These are phyloP conservation scores for Triplophysa tibetana DNA, from an alignment of 2,113 vertebrate species.

Conservation along the genomic window DNA sequence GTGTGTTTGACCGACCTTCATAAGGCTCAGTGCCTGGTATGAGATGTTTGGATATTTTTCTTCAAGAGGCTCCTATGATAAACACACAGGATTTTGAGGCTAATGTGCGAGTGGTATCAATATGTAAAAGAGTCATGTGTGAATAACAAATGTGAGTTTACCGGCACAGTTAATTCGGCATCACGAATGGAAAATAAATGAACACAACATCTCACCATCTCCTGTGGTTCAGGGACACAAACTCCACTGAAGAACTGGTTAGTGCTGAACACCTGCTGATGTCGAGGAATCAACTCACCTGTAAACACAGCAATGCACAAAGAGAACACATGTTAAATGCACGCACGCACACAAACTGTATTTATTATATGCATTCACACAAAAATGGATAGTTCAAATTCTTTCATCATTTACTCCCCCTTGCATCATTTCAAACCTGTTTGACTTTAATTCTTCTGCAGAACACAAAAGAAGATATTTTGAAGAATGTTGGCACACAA, in stretches of 20 bases:
- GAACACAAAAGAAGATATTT: no score
- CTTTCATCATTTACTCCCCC: no score
- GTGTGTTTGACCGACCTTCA: constrained; percentile 82
- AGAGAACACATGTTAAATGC: not conserved
- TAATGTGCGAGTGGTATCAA: not conserved
- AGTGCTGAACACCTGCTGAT: constrained; percentile 93
- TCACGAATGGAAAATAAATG: not conserved
- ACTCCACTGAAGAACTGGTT: constrained; percentile 96
- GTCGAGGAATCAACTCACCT: constrained; percentile 94
- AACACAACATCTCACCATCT: constrained; percentile 76
- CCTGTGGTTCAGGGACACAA: constrained; percentile 88
- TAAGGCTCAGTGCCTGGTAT: constrained; percentile 80
- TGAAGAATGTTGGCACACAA: no score
- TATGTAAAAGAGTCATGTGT: no score
- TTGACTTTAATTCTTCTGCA: no score
- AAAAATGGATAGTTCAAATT: not conserved
- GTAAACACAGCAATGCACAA: constrained; percentile 51
- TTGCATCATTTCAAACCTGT: no score
- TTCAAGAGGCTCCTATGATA: constrained; percentile 84
- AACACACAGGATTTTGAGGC: not conserved
- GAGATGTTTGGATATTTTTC: constrained; percentile 86
- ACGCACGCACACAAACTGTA: not conserved
- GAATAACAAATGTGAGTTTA: not conserved
- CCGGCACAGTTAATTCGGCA: not conserved
- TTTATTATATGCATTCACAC: not conserved